Percentiles rank a stretch among this genome's conserved stretches.
Evolutionary conservation across 2,113 vertebrate species (phyloP).

Genomic region (Cololabis saira): DNA sequence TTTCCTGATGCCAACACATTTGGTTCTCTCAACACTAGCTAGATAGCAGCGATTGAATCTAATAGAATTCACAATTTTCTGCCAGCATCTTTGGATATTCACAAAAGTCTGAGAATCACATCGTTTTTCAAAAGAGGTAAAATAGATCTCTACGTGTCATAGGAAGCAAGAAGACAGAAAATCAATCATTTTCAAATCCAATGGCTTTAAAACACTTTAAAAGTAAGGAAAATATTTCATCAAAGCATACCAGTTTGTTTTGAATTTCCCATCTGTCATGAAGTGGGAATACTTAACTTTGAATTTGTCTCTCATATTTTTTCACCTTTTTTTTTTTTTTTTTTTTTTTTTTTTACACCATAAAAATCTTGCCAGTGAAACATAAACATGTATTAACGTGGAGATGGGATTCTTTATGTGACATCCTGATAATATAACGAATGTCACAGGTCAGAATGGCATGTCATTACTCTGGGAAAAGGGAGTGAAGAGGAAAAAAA

Average conservation of each 20-base stretch:
- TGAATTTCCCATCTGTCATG: too few relatives aligned
- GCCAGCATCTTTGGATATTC: conserved; percentile 29
- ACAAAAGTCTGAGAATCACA: conserved; percentile 5
- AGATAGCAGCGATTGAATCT: conserved; percentile 48
- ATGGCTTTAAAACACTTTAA: not conserved
- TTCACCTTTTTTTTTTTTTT: conserved; percentile 15
- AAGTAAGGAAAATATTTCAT: conserved; percentile 2
- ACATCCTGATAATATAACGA: conserved; percentile 65
- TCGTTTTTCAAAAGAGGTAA: not conserved
- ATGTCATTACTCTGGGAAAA: conserved; percentile 58
- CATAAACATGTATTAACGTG: conserved; percentile 62
- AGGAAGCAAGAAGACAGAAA: not conserved
- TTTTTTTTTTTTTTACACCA: too few relatives aligned
- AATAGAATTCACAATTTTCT: conserved; percentile 29
- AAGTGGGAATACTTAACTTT: conserved; percentile 8
- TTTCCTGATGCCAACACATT: conserved; percentile 57
- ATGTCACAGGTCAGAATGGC: conserved; percentile 60
- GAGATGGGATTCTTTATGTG: conserved; percentile 64
- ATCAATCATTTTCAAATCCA: not conserved
- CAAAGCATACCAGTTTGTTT: conserved; percentile 15
- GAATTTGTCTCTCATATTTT: conserved; percentile 37
- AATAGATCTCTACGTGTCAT: not conserved
- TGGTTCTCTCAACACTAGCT: conserved; percentile 55
- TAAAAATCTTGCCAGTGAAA: conserved; percentile 66
- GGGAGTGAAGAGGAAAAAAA: conserved; percentile 36